These are phyloP conservation scores for Eptatretus atami DNA, from an alignment of 2,797 vertebrate genomes.

Conservation along the genomic window DNA sequence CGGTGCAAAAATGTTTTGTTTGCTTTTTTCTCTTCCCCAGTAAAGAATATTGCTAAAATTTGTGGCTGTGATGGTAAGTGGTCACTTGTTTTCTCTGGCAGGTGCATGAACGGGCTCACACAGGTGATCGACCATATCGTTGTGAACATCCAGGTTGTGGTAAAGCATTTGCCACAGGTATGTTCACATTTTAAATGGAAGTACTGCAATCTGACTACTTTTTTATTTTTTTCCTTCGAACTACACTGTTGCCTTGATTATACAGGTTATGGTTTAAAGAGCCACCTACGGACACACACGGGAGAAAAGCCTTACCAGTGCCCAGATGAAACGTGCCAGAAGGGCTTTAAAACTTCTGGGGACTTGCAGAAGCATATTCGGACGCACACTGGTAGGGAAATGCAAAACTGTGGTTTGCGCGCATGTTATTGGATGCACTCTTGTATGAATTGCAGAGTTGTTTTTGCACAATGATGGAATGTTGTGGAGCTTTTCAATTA, in stretches of 20 bases:
- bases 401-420: background rate
- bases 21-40: no score
- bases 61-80: no score
- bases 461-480: no score
- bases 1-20: no score
- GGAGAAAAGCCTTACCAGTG: conserved; percentile 93
- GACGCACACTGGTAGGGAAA: conserved; percentile 56
- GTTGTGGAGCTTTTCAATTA: no score
- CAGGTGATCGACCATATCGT: conserved; percentile 72
- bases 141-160: conserved; percentile 69
- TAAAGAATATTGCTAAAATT: no score
- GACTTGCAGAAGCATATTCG: conserved; percentile 91
- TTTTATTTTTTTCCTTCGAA: conserved; percentile 6
- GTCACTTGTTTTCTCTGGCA: conserved; percentile 14
- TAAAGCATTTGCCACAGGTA: conserved; percentile 97
- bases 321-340: conserved; percentile 75
- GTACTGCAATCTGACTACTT: background rate
- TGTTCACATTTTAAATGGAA: background rate
- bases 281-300: conserved; percentile 80
- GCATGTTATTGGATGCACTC: background rate
- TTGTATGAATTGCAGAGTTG: no score
- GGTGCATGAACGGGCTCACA: conserved; percentile 95
- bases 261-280: conserved; percentile 71
- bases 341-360: conserved; percentile 93
- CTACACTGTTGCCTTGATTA: conserved; percentile 8